A percentile compares a stretch with the other conserved stretches of the same genome.
phyloP scores from a whole-genome alignment of 2,888 invertebrate genomes.

The Lycophotia porphyrea region DNA sequence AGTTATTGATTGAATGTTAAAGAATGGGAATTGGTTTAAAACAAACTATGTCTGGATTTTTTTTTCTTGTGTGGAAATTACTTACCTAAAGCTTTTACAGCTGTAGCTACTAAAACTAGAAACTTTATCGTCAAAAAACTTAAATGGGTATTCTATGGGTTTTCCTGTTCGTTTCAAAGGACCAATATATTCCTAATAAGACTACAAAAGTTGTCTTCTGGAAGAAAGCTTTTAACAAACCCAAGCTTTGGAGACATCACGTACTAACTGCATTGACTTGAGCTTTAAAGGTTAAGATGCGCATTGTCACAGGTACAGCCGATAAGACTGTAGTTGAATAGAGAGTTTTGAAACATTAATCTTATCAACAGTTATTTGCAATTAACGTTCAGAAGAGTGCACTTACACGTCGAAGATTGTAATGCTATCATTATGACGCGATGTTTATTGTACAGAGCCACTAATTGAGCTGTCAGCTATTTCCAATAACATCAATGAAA shows the following conservation, averaged over 20 bases:
- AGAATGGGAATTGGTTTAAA: conserved; percentile 15
- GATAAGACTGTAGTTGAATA: neutral
- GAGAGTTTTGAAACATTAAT: neutral
- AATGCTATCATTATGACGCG: neutral
- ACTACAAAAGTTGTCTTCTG: neutral
- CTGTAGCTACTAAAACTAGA: neutral
- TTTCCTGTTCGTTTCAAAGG: neutral
- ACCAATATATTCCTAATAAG: neutral
- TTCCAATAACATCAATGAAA: conserved; percentile 6
- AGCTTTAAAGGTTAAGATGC: neutral
- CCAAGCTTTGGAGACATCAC: neutral
- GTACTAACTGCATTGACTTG: neutral
- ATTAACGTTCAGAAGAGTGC: neutral
- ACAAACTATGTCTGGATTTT: neutral
- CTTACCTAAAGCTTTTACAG: neutral
- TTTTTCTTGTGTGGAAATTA: neutral
- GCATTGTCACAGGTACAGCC: no score
- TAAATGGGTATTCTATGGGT: neutral
- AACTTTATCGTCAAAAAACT: neutral
- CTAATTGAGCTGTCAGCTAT: conserved; percentile 29
- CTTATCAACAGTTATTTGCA: neutral
- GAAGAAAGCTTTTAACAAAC: neutral
- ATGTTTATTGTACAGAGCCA: neutral
- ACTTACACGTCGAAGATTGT: neutral
- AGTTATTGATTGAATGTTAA: conserved; percentile 15